Percentiles rank a stretch among this genome's conserved stretches.
phyloP scores from a whole-genome alignment of 2,888 invertebrate genomes.

The Sipha maydis region DNA sequence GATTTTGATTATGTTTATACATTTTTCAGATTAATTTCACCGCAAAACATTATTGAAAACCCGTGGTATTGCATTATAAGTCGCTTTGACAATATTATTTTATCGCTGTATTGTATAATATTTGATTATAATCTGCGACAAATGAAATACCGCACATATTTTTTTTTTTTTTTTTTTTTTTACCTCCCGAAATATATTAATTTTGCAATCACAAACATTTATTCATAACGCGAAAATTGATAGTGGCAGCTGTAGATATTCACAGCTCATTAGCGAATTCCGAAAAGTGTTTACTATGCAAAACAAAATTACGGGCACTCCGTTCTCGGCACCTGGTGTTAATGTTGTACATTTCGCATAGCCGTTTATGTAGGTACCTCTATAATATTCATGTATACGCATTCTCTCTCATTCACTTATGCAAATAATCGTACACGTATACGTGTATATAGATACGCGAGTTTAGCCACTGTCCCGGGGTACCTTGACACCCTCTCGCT shows the following conservation, averaged over 20 bases:
- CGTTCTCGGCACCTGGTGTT: slow-evolving; percentile 35
- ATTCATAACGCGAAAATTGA: not conserved
- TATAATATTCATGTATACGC: not conserved
- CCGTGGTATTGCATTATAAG: too few species aligned
- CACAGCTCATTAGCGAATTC: slow-evolving; percentile 52
- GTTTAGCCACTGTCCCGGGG: too few species aligned
- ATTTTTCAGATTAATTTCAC: too few species aligned
- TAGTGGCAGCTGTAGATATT: slow-evolving; percentile 21
- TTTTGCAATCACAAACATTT: not conserved
- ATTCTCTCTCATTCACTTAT: not conserved
- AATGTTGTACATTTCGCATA: slow-evolving; percentile 22
- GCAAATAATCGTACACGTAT: too few species aligned
- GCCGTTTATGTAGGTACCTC: not conserved
- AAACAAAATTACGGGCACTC: slow-evolving; percentile 12
- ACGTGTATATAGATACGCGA: too few species aligned
- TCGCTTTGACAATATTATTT: too few species aligned
- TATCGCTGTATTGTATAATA: not conserved
- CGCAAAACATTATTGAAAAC: too few species aligned
- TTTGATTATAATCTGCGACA: too few species aligned
- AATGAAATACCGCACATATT: not conserved
- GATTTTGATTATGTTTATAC: too few species aligned
- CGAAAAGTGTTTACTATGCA: slow-evolving; percentile 44
- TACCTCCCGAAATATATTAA: not conserved
- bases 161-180: not conserved
- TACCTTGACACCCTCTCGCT: too few species aligned